Base-by-base conservation (phyloP, 2,888 invertebrate species). In the Abrostola tripartita region DNA sequence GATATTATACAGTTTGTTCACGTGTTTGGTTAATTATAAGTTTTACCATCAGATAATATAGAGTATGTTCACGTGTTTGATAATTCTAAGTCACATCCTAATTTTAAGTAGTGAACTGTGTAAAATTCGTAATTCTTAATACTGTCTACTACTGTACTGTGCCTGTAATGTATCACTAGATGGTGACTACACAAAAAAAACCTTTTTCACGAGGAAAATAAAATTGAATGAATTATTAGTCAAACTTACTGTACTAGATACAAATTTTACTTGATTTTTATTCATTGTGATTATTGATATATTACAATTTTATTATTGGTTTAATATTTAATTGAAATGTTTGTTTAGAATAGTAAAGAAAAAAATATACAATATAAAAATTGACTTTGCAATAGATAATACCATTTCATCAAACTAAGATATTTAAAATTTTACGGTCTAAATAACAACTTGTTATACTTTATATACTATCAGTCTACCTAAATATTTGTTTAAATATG, bases 381-480 rank as follows among this genome's bases (percentile, higher is more conserved):
- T 36, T 36, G 36, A 49, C 49, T 36, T 50, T 50, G 50, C 5
- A 49, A 7, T 50, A 36, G 8, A 50, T 36, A 50, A 5, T 24
- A 11, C 24, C 24, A 35, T 49, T 42, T 42, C 54, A 63, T 10
- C 41, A 58, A 58, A 61, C 42, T 56, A 42, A 37, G 50, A 38
- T 6, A 51, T 5, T 49, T 58, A 5, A 0, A n/a, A 2, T 47
- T 47, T 36, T 61, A 52, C 8, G 40, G 40, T 42, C 38, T 41
- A 14, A 56, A 41, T 61, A 63, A 50, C 6, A 1, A 1, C 8
- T 24, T 37, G 51, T 59, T 36, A 37, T 62, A 58, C 14, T 47
- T 35, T 74, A 73, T 53, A 37, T 63, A 59, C 69, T 64, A 61
- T 71, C 60, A 71, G 65, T 74, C 64, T 69, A 68, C 64, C 35